phyloP scores from a whole-genome alignment of 2,888 invertebrate genomes.

The Andrena minutula region DNA sequence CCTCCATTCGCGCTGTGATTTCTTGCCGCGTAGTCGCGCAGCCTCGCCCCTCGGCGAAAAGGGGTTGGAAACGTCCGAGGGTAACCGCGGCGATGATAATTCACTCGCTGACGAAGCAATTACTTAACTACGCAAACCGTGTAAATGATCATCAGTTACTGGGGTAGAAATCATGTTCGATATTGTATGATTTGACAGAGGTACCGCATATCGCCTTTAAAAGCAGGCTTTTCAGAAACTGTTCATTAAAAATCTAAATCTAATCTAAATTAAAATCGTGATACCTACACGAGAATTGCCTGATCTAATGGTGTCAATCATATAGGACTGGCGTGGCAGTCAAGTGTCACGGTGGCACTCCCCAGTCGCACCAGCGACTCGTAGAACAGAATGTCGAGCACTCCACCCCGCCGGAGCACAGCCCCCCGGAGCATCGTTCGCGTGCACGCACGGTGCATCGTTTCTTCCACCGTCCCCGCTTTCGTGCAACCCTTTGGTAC shows the following conservation, averaged over 20 bases:
- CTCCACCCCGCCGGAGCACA: neutral
- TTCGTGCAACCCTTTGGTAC: constrained; percentile 22
- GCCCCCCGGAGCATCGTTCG: neutral
- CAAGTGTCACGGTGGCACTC: too few species aligned
- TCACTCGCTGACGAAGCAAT: constrained; percentile 54
- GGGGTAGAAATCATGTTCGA: neutral
- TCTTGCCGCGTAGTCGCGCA: constrained; percentile 47
- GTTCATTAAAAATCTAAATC: too few species aligned
- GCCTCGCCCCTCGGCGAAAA: constrained; percentile 1
- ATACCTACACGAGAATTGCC: too few species aligned
- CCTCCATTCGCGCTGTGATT: constrained; percentile 42
- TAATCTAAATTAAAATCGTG: too few species aligned
- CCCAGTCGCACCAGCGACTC: neutral
- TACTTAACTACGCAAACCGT: constrained; percentile 26
- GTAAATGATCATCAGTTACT: neutral
- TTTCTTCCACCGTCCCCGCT: constrained; percentile 14
- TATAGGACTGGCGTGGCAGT: too few species aligned
- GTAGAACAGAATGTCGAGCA: neutral
- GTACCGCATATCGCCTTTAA: neutral
- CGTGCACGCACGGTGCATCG: constrained; percentile 4
- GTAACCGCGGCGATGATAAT: constrained; percentile 53
- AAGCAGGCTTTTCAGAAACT: neutral
- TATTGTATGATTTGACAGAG: neutral
- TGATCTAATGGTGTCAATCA: too few species aligned
- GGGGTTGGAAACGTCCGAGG: constrained; percentile 38